phyloP scores from a whole-genome alignment of 92 coral and sea anemone genomes.

The Parazoanthus swiftii region DNA sequence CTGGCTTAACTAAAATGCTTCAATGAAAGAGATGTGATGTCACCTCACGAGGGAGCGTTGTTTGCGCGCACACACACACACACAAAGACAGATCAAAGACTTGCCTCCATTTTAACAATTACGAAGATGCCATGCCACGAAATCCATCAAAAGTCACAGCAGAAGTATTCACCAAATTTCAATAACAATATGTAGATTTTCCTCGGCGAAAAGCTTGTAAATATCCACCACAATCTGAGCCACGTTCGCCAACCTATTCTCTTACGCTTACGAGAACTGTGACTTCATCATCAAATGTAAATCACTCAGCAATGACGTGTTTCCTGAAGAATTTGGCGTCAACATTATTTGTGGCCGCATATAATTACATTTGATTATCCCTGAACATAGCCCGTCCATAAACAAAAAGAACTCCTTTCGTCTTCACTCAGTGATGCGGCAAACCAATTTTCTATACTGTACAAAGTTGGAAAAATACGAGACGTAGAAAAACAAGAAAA shows the following conservation, averaged over 20 bases:
- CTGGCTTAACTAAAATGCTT: slow-evolving; percentile 1
- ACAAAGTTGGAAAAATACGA: neutral
- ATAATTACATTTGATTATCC: slow-evolving; percentile 17
- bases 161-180: neutral
- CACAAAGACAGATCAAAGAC: slow-evolving; percentile 29
- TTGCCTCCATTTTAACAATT: slow-evolving; percentile 8
- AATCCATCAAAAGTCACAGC: slow-evolving; percentile 4
- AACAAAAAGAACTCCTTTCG: slow-evolving; percentile 11
- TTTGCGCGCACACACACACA: slow-evolving; percentile 19
- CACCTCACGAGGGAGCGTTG: slow-evolving; percentile 20
- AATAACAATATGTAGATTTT: neutral
- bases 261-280: slow-evolving; percentile 93
- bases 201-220: neutral
- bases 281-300: slow-evolving; percentile 90
- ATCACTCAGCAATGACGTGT: slow-evolving; percentile 87
- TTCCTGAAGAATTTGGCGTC: slow-evolving; percentile 87
- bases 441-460: neutral
- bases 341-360: slow-evolving; percentile 82
- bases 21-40: slow-evolving; percentile 38
- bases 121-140: neutral
- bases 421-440: neutral
- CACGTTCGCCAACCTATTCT: slow-evolving; percentile 65
- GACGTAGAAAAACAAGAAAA: slow-evolving; percentile 2
- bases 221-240: slow-evolving; percentile 4
- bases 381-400: slow-evolving; percentile 27